A percentile compares a stretch with the other conserved stretches of the same genome.
Evolutionary conservation across 1,140 invertebrate genomes (phyloP).

Genomic region (Daktulosphaira vitifoliae): DNA sequence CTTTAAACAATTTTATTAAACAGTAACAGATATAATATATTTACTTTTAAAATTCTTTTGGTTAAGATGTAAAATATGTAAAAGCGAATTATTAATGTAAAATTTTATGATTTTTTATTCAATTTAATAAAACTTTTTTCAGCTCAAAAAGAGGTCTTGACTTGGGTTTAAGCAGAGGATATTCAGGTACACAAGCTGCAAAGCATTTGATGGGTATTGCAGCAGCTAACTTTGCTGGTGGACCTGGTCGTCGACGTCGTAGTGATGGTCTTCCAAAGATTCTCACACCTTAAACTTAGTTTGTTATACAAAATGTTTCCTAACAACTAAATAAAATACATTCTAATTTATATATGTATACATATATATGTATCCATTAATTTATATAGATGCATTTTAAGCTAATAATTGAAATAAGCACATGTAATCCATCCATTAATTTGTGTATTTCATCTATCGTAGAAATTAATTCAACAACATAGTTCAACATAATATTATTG

Average conservation of each 20-base stretch:
- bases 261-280: constrained; percentile 32
- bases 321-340: constrained; percentile 17
- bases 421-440: constrained; percentile 21
- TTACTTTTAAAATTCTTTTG: too few relatives aligned
- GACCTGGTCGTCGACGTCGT: constrained; percentile 72
- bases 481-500: constrained; percentile 7
- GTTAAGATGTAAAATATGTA: too few relatives aligned
- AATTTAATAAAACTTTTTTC: too few relatives aligned
- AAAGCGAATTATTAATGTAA: too few relatives aligned
- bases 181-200: constrained; percentile 76
- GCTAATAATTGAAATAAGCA: constrained; percentile 13
- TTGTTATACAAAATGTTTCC: constrained; percentile 27
- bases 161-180: constrained; percentile 72
- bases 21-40: too few relatives aligned
- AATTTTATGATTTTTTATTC: too few relatives aligned
- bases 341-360: constrained; percentile 23
- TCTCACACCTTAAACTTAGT: constrained; percentile 25
- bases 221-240: constrained; percentile 75
- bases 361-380: neutral
- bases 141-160: constrained; percentile 72
- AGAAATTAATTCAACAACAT: constrained; percentile 20
- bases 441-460: constrained; percentile 20
- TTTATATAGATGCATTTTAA: constrained; percentile 8
- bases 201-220: constrained; percentile 82
- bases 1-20: too few relatives aligned